Base-by-base conservation (phyloP, 2,113 vertebrate genomes). In the Melanostigma gelatinosum region DNA sequence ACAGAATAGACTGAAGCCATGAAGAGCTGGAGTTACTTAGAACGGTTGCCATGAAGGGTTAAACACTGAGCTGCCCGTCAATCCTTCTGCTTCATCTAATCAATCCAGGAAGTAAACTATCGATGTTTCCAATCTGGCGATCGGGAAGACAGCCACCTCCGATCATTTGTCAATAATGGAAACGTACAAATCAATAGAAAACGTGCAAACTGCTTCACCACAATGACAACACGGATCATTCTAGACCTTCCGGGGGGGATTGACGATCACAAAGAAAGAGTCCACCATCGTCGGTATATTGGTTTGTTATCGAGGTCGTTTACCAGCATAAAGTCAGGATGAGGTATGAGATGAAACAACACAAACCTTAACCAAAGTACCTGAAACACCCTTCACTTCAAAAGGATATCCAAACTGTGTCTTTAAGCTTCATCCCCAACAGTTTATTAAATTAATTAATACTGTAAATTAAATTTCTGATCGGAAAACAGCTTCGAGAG, bases 101-200 rank as follows among this genome's bases (percentile, higher is more conserved):
- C 76, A 52, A 79, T 80, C 48, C 65, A 69, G 82, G 82, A 85
- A 72, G 66, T 1, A 18, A 40, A 44, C 61, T 65, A 84, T 72
- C 1, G 67, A 71, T 5, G 38, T 50, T 50, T 22, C 18, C 77
- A 60, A 65, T 34, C 34, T 15, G n/a, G 62, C 12, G 70, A 75
- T 63, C 20, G 8, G 16, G 52, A 40, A 48, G 65, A 40, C 74
- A 15, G 75, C 44, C 52, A 1, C 63, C 38, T 44, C 52, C 71
- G 82, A 79, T 83, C 61, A 64, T n/a, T 82, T 2, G 42, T 77
- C 82, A 78, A 80, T 85, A 83, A 42, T 20, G 29, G 62, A 64
- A 83, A 61, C 77, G 72, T 38, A 74, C 42, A 73, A 74, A 82
- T 74, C 82, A n/a, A 81, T 79, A 4, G 15, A 24, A 40, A 46